Base-by-base conservation (phyloP, 2,888 invertebrate species). In the Apotomis capreana region DNA sequence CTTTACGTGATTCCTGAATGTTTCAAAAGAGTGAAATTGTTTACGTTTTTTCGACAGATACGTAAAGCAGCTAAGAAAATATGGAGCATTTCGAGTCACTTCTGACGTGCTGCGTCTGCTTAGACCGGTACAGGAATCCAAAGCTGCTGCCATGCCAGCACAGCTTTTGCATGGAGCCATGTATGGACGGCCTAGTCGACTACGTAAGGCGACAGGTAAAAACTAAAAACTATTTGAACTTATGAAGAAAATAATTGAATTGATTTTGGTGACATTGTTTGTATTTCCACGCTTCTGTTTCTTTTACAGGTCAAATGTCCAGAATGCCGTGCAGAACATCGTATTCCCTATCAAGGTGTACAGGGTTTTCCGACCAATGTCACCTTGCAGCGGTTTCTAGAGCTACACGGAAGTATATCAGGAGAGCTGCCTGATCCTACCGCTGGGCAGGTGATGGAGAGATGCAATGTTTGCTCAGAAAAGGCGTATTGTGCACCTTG, bases 101-200 rank as follows among this genome's bases (percentile, higher is more conserved):
- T 89, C 95, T 99, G 87, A 99, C 98, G 80, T 99, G 99, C 94
- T 98, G 99, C 89, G 98, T 99, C 87, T 99, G 99, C 90, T 94
- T 99, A 90, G 99, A 99, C 94, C 95, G 99, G 84, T 99, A 97
- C 93, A 95, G 97, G 84, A 98, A 98, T 89, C 99, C 99, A n/a
- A 99, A 99, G 94, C 95, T 99, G 87, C 93, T 99, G 87, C 99
- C 99, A 96, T 99, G 99, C 89, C 99, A 99, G 94, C 99, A 99
- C 95, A 99, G 99, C 83, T 99, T 98, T 93, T 99, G 99, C 88
- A 97, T 98, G 97, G 98, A 98, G 86, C 99, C 99, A 69, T 99
- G 99, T 91, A 97, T 99, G 95, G 99, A 99, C 91, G 98, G 99
- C 77, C 95, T 99, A 65, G 97, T 98, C 85, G 98, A 98, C 93